A percentile compares a stretch with the other conserved stretches of the same genome.
phyloP scores from a whole-genome alignment of 2,113 vertebrate genomes.

The human (Homo sapiens) region GRCh38 chr1:115451501-115452000 shows the following conservation, averaged over 20 bases:
- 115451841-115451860: no score
- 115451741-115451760: background rate
- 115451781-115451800: background rate
- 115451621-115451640: background rate
- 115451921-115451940: background rate
- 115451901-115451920: background rate
- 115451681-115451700: background rate
- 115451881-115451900: background rate
- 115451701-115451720: background rate
- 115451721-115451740: background rate
- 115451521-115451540: background rate
- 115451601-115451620: background rate
- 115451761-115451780: background rate
- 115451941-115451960: background rate
- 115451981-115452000: background rate
- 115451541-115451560: background rate
- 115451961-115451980: background rate
- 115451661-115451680: background rate
- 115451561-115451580: background rate
- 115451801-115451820: background rate
- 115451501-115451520: background rate
- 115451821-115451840: background rate
- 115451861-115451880: background rate
- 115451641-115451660: background rate
- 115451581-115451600: background rate